Base-by-base conservation (phyloP, 2,888 invertebrate genomes). In the Anoncus sp. region DNA sequence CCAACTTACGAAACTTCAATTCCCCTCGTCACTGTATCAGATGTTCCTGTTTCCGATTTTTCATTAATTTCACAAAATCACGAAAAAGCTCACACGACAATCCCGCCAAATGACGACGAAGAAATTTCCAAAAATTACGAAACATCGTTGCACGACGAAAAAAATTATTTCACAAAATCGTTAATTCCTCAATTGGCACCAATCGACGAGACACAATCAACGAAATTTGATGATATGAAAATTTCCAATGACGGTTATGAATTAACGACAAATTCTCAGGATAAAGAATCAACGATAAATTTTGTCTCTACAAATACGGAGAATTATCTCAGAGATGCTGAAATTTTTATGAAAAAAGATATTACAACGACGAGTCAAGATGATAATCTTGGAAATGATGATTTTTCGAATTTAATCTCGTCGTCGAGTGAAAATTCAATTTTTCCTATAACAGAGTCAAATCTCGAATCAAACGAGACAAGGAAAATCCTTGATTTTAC, bases 241-340 rank as follows among this genome's bases (percentile, higher is more conserved):
- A 16, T 55, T 9, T 16, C 16, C 2, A 43, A 60, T 24, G 49
- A 65, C 31, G 63, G 40, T 16, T 35, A 14, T 38, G 63, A 47
- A 38, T 6, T 31, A 18, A 55, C 57, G 2, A 55, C 57, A 18
- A 57, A 51, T 47, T 12, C 10, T 35, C 24, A 18, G 7, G 53
- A 47, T 18, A 31, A n/a, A 3, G 45, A 62, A 35, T 45, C 35
- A 40, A 27, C 22, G 7, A 38, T n/a, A 35, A 10, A 43, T 22
- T 31, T 38, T 22, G 55, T 47, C 10, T 18, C n/a, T 12, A 55
- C 62, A 10, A 16, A 18, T 51, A 20, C 14, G n/a, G 63, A 74
- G 14, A n/a, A 53, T 70, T 65, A 63, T 67, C 47, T 47, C 18
- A 67, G 57, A 47, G 63, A 77, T 5, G 55, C 27, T n/a, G 70